Conservation (phyloP, 2,797 vertebrate genomes). For the Arremon aurantiirostris region DNA sequence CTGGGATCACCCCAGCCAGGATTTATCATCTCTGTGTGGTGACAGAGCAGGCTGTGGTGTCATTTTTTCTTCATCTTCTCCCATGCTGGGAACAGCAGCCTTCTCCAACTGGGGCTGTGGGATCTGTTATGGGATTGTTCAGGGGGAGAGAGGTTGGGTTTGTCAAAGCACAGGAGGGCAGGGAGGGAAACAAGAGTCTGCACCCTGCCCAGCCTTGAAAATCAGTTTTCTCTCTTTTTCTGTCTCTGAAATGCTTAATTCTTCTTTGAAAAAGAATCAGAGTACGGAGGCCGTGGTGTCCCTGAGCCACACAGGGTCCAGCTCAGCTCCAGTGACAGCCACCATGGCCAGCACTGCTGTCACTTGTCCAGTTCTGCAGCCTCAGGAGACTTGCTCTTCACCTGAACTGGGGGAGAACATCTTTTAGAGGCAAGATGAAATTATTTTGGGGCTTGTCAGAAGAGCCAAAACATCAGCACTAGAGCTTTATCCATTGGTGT, state of each 20-base stretch:
- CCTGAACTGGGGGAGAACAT: background rate
- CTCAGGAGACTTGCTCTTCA: background rate
- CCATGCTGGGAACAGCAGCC: background rate
- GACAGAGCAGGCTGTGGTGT: background rate
- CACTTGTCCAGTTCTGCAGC: background rate
- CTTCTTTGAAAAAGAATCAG: background rate
- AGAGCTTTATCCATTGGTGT: background rate
- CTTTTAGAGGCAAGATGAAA: background rate
- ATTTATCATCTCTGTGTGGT: background rate
- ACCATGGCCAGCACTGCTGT: background rate
- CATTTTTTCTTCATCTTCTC: background rate
- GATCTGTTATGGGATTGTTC: background rate
- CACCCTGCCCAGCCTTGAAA: background rate
- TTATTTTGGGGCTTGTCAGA: background rate
- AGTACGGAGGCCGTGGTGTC: background rate
- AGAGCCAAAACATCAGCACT: background rate
- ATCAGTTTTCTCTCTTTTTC: background rate
- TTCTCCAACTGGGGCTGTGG: background rate
- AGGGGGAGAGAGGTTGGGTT: background rate
- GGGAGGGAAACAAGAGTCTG: background rate
- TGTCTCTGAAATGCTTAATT: rapidly evolving
- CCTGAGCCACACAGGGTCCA: background rate
- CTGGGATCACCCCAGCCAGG: background rate
- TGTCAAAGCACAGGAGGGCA: background rate
- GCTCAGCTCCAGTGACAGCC: background rate